Base-by-base conservation (phyloP, 2,113 vertebrate genomes). In the Rutilus rutilus region DNA sequence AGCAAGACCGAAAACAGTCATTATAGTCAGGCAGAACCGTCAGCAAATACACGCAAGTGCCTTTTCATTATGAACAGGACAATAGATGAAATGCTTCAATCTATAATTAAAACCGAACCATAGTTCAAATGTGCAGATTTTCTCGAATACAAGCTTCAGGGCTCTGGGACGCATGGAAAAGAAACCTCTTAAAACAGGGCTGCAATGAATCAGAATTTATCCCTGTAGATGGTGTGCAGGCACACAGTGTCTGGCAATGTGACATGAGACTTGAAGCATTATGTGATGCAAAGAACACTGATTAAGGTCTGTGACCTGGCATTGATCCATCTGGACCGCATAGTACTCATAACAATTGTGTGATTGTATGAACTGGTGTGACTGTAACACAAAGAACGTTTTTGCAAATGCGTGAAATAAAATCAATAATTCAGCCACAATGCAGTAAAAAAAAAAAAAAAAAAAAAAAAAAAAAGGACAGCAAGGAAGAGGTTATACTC, bases 1-100 rank as follows among this genome's bases (percentile, higher is more conserved):
- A 62, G 36, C 39, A 64, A 64, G n/a, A 62, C 23, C 4, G 4
- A 30, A 52, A 52, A 69, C 17, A 45, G 62, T 83, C 65, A 54
- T 36, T 54, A 69, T 36, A 54, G 45, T 71, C 25, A 67, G 42
- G 14, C 54, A 60, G 57, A 79, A 79, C 10, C 5, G 11, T 76
- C 77, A 67, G 47, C 81, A 83, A 54, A 83, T 36, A 83, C 27
- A 65, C 19, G 2, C 27, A 82, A 57, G 45, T 54, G 64, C 3
- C 10, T 57, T 57, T 73, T 81, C 42, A 27, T 81, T 15, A 81
- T 81, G n/a, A 81, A 65, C 14, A 47, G 42, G 5, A 47, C 54
- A 78, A 78, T 3, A 30, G 47, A 21, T 65, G n/a, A 27, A 65
- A 50, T 1, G 2, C 15, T 81, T 4, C 39, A 81, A 65, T 21